phyloP scores from a whole-genome alignment of 2,797 vertebrate genomes.

The Smutsia gigantea region DNA sequence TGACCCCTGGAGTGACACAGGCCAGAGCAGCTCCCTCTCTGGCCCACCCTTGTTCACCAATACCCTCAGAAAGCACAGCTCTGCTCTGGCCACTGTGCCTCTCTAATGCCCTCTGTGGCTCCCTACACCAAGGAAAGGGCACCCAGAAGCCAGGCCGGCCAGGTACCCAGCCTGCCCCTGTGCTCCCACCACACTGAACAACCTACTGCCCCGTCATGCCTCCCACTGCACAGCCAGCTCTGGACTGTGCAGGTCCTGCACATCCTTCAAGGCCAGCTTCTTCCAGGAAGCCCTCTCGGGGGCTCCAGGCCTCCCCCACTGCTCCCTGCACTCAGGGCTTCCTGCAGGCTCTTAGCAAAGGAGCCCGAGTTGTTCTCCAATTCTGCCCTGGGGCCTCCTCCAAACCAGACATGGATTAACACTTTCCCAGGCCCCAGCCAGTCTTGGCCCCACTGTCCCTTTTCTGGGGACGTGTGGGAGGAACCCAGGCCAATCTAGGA shows the following conservation, averaged over 20 bases:
- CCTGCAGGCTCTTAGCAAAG: not conserved
- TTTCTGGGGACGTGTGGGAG: not conserved
- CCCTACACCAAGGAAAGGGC: not conserved
- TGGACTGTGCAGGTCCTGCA: not conserved
- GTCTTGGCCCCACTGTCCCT: not conserved
- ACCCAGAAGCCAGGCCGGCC: not conserved
- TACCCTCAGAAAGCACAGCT: not conserved
- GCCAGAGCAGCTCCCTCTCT: not conserved
- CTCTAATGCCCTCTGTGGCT: not conserved
- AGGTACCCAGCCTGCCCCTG: not conserved
- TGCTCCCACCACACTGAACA: not conserved
- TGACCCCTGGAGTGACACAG: not conserved
- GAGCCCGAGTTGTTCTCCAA: not conserved
- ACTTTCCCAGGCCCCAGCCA: not conserved
- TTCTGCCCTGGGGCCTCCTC: not conserved
- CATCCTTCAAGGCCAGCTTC: not conserved
- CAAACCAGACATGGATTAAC: not conserved
- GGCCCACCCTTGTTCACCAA: not conserved
- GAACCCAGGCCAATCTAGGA: not conserved
- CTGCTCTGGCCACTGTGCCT: not conserved
- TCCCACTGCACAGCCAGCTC: not conserved
- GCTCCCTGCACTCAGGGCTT: not conserved
- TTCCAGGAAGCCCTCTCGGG: not conserved
- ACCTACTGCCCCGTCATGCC: rapidly evolving
- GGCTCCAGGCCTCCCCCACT: rapidly evolving